Base-by-base conservation (phyloP, 2,888 invertebrate species). In the Exephanes ischioxanthus region DNA sequence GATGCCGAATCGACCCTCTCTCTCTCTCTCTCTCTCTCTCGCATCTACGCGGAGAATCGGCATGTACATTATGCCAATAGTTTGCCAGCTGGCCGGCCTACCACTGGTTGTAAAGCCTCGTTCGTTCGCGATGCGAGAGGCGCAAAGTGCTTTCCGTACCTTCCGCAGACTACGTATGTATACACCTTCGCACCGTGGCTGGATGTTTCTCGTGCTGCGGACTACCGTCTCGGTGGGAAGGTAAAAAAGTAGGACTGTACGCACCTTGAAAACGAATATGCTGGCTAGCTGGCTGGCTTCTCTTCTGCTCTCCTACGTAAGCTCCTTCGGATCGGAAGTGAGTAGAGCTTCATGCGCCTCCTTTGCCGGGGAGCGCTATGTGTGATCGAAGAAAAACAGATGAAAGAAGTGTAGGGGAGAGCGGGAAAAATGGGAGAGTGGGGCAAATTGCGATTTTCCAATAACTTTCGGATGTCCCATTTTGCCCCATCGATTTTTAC, bases 1-100 rank as follows among this genome's bases (percentile, higher is more conserved):
- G 41, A 80, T 68, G 33, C 19, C 33, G 33, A 75, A 68, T 75
- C 73, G 80, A 80, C 58, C 22, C 73, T n/a, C 68, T 67, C 22
- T n/a, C 77, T 53, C 73, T n/a, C 68, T 67, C 22, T n/a, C 77
- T 53, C 73, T n/a, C 68, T 67, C n/a, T 55, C 55, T 37, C n/a
- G 19, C 19, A 26, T 53, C 51, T 19, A 75, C 30, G 73, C 16
- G 37, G 53, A 41, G 26, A 73, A 66, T 19, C 55, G 11, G 14
- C 7, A 33, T 48, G 37, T 11, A 51, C 14, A 7, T 55, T 2
- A n/a, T 37, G 19, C 37, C 67, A 67, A 16, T 63, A 63, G 63
- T n/a, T 63, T n/a, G 14, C 16, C 33, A 63, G 33, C n/a, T 30
- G 30, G 63, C 19, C 63, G 33, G 30, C 63, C n/a, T 30, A 33